A percentile compares a stretch with the other conserved stretches of the same genome.
Conservation (phyloP, 2,888 invertebrate genomes). For the Pachydiplax longipennis region DNA sequence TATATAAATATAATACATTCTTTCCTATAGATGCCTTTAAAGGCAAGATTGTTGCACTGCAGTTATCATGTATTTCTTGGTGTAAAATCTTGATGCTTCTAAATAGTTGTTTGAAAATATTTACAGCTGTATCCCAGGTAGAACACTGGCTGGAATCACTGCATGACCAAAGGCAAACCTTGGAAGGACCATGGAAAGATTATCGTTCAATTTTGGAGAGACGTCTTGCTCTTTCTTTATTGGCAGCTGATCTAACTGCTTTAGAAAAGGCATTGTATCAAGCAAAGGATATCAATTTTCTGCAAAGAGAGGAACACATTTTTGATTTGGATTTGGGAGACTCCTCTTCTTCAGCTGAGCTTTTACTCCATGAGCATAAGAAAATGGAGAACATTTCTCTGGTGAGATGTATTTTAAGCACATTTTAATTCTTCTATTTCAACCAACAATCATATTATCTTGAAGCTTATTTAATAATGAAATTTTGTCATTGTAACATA, state of each 20-base stretch:
- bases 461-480: not conserved
- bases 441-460: not conserved
- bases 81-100: too few relatives aligned
- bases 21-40: not conserved
- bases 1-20: not conserved
- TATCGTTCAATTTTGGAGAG: conserved; percentile 80
- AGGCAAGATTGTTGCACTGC: not conserved
- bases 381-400: conserved; percentile 75
- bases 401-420: conserved; percentile 57
- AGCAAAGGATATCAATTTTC: conserved; percentile 61
- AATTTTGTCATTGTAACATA: conserved; percentile 52
- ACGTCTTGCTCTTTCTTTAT: conserved; percentile 74
- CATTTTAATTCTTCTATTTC: not conserved
- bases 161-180: conserved; percentile 75
- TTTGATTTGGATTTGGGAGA: conserved; percentile 66
- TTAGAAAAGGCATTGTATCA: conserved; percentile 68
- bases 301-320: conserved; percentile 65
- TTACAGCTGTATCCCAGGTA: conserved; percentile 71
- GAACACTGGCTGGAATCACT: conserved; percentile 78
- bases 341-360: conserved; percentile 72
- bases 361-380: conserved; percentile 72
- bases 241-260: conserved; percentile 75
- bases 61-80: not conserved
- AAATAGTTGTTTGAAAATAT: conserved; percentile 8
- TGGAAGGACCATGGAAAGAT: conserved; percentile 73